A percentile compares a stretch with the other conserved stretches of the same genome.
Conservation (phyloP, 2,797 vertebrate genomes). For the Pseudochromis fuscus region DNA sequence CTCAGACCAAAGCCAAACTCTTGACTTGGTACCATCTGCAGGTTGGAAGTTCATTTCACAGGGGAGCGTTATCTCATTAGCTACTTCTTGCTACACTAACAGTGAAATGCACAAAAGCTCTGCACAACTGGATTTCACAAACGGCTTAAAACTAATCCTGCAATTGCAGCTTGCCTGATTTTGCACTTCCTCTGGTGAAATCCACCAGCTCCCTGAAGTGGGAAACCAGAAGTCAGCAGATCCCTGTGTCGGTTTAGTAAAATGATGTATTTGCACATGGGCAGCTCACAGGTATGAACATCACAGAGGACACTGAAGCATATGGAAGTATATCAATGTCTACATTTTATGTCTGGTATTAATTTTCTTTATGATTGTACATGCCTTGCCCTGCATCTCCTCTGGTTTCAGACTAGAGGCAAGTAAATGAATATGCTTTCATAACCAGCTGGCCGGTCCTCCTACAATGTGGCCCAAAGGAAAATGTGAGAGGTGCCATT, state of each 20-base stretch:
- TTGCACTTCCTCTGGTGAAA: constrained; percentile 66
- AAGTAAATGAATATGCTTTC: constrained; percentile 49
- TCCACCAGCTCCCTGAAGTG: constrained; percentile 47
- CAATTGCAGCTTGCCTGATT: constrained; percentile 70
- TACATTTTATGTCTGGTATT: background rate
- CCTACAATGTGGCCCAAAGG: constrained; percentile 29
- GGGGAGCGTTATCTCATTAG: constrained; percentile 65
- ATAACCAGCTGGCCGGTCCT: constrained; percentile 56
- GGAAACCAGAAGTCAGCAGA: constrained; percentile 52
- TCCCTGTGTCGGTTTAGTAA: constrained; percentile 14
- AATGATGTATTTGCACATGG: constrained; percentile 20
- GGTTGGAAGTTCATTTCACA: constrained; percentile 52
- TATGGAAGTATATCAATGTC: background rate
- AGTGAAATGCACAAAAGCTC: constrained; percentile 41
- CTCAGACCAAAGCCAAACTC: constrained; percentile 12
- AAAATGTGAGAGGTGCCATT: constrained; percentile 64
- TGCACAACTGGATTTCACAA: constrained; percentile 63
- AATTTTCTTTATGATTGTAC: background rate
- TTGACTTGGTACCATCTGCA: constrained; percentile 29
- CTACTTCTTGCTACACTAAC: constrained; percentile 44
- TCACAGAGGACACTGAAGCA: background rate
- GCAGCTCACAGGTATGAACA: constrained; percentile 17
- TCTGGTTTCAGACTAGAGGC: background rate
- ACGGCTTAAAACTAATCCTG: constrained; percentile 74
- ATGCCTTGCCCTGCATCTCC: background rate